phyloP scores from a whole-genome alignment of 2,113 vertebrate genomes.

The Nyctibius bracteatus region DNA sequence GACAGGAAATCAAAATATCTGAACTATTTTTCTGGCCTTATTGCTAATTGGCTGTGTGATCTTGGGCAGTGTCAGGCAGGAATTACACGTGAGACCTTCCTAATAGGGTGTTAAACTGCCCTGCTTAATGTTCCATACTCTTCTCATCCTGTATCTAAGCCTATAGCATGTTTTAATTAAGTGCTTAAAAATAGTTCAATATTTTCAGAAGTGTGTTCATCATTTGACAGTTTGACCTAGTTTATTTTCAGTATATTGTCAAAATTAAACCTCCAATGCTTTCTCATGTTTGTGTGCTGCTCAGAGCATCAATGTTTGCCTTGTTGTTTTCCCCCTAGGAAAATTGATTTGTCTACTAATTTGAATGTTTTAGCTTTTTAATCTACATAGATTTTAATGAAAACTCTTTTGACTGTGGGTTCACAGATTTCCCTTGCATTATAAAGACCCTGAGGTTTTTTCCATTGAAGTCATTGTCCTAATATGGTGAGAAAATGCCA shows the following conservation, averaged over 20 bases:
- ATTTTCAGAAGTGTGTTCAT: neutral
- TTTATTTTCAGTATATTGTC: constrained; percentile 14
- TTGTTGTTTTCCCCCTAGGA: constrained; percentile 17
- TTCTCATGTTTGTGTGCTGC: constrained; percentile 11
- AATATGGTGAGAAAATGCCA: constrained; percentile 22
- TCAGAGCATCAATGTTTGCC: constrained; percentile 33
- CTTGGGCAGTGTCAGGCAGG: neutral
- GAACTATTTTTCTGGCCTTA: neutral
- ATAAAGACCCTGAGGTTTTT: constrained; percentile 30
- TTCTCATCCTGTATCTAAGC: neutral
- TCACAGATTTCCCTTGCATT: constrained; percentile 45
- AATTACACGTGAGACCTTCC: neutral
- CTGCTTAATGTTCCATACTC: neutral
- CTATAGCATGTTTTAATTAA: neutral
- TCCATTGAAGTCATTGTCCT: neutral
- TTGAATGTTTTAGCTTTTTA: constrained; percentile 53
- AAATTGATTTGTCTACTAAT: constrained; percentile 32
- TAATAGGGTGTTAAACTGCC: neutral
- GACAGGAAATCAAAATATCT: neutral
- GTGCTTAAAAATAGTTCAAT: neutral
- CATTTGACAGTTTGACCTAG: constrained; percentile 9
- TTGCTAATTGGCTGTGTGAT: neutral
- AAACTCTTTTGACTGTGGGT: constrained; percentile 35
- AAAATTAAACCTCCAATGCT: neutral
- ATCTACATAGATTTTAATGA: constrained; percentile 41